Conservation (phyloP, 2,797 vertebrate species). For the Pantherophis alleghaniensis region DNA sequence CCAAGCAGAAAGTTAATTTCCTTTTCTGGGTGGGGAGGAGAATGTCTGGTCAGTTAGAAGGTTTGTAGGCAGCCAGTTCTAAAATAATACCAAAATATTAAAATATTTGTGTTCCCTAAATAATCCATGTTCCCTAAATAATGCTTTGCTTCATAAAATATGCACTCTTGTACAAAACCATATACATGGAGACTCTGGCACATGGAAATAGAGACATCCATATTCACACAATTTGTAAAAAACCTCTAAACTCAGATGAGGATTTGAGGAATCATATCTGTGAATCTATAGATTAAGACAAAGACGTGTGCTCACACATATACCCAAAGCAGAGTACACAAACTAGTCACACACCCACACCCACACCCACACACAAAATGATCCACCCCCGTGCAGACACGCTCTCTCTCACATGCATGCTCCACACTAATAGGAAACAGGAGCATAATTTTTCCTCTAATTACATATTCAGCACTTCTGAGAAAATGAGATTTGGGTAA, state of each 20-base stretch:
- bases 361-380: background rate
- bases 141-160: background rate
- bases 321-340: background rate
- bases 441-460: constrained; percentile 80
- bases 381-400: constrained; percentile 10
- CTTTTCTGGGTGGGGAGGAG: background rate
- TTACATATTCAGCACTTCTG: constrained; percentile 90
- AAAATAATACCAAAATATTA: background rate
- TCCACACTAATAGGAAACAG: constrained; percentile 76
- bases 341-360: background rate
- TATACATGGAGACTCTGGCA: background rate
- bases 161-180: background rate
- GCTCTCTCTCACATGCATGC: constrained; percentile 48
- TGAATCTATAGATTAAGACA: background rate
- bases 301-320: background rate
- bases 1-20: background rate
- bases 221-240: background rate
- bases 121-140: background rate
- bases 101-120: background rate
- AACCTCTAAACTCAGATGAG: background rate
- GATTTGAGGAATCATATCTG: background rate
- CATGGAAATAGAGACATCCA: background rate
- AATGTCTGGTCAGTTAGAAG: background rate
- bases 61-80: background rate
- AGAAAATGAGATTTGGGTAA: constrained; percentile 93